Evolutionary conservation across 2,113 vertebrate species (phyloP), one percentile per base, ranked within the genome.

Genomic region (Eleginops maclovinus): DNA sequence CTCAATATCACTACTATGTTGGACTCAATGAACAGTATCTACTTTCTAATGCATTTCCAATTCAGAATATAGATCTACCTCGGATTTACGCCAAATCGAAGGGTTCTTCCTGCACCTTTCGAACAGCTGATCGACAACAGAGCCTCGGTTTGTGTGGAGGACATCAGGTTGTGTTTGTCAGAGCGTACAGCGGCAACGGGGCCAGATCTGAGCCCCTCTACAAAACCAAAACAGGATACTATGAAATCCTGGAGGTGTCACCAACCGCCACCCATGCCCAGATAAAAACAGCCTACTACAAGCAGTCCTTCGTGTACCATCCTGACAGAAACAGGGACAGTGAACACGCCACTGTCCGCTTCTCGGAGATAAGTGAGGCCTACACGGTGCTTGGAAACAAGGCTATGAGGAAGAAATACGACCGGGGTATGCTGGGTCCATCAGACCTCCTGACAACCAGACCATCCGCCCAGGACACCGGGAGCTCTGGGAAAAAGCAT

Each of bases 251-350:
- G 36, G 88, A 89, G 4, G 94, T 97, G 0, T 62, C 93, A 0
- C 41, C 92, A 0, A 90, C 83, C 1, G 95, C 96, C 60, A 96
- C 96, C 0, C 95, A 96, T 19, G 92, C 94, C 10, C 96, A 98
- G 84, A 96, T 98, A 60, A 98, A 98, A 89, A 95, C 95, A 0
- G 97, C 96, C 0, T 98, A 98, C 75, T 98, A 98, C 86, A 95
- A 94, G 83, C 96, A 97, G 91, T 96, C 96, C 21, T 96, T 98
- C 85, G 63, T 94, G 40, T 96, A 92, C 69, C 97, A 98, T 63
- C 97, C 97, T 0, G 97, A 98, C 91, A 93, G 94, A 83, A 98
- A 98, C 87, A 61, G 94, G 0, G 95, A 94, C 16, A 95, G 95
- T 59, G 85, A 91, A 0, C 92, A 92, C 65, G 96, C 97, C 12